phyloP scores from a whole-genome alignment of 2,797 vertebrate genomes.

The Diplodus sargus region DNA sequence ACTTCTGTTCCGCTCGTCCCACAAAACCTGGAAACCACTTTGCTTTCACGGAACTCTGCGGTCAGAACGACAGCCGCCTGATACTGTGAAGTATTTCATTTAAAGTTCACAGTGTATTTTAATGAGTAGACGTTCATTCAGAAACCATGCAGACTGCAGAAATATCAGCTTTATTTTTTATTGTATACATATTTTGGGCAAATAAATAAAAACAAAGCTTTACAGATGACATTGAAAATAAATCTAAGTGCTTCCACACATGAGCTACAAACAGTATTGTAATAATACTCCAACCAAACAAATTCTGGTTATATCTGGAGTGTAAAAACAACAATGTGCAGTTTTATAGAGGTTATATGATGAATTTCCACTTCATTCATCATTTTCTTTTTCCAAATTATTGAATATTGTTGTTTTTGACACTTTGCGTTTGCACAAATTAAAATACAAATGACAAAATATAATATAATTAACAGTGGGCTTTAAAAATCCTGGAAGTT shows the following conservation, averaged over 20 bases:
- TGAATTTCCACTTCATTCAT: too few relatives aligned
- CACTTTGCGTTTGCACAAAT: too few relatives aligned
- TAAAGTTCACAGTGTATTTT: not conserved
- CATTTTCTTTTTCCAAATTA: too few relatives aligned
- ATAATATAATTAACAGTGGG: too few relatives aligned
- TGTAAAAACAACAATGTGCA: too few relatives aligned
- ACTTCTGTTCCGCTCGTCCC: not conserved
- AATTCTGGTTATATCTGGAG: not conserved
- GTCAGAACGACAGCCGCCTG: too few relatives aligned
- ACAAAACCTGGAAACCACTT: not conserved
- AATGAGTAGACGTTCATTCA: not conserved
- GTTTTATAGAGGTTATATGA: too few relatives aligned
- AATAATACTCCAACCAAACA: not conserved
- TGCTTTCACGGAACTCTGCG: not conserved
- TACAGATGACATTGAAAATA: not conserved
- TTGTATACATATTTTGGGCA: not conserved
- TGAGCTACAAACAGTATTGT: not conserved
- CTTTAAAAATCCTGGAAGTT: too few relatives aligned
- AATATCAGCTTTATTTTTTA: not conserved
- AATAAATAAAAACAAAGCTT: conserved; percentile 43
- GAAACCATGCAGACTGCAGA: too few relatives aligned
- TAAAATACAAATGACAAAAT: too few relatives aligned
- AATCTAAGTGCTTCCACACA: not conserved
- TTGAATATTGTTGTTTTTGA: too few relatives aligned
- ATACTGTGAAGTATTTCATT: not conserved